A percentile compares a stretch with the other conserved stretches of the same genome.
phyloP scores from a whole-genome alignment of 2,888 invertebrate species.

The Panopea generosa region DNA sequence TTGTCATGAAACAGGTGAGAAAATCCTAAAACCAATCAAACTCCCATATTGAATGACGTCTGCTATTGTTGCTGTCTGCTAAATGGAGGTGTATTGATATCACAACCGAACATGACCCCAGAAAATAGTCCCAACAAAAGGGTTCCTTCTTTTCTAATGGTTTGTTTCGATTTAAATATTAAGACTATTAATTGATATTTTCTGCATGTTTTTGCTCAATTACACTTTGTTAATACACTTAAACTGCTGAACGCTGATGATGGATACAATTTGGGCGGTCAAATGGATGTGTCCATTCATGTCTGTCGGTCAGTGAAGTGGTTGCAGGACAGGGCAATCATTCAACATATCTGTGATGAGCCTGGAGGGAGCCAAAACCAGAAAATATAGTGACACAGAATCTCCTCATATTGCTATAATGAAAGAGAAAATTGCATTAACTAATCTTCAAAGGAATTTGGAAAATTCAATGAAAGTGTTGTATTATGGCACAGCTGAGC shows the following conservation, averaged over 20 bases:
- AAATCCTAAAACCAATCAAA: conserved; percentile 59
- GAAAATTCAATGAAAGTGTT: too few species aligned
- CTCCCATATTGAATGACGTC: conserved; percentile 54
- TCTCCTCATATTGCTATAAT: too few species aligned
- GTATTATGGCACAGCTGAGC: too few species aligned
- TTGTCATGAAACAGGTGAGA: conserved; percentile 52
- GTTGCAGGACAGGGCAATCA: too few species aligned
- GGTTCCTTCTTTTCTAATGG: conserved; percentile 32
- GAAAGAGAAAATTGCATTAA: too few species aligned
- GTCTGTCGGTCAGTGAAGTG: too few species aligned
- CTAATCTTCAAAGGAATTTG: too few species aligned
- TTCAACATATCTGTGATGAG: too few species aligned
- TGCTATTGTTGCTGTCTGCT: conserved; percentile 48
- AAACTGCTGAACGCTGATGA: conserved; percentile 14
- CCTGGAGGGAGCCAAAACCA: too few species aligned
- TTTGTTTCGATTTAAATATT: conserved; percentile 43
- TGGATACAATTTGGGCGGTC: conserved; percentile 46
- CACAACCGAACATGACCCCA: conserved; percentile 58
- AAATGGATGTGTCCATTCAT: conserved; percentile 6
- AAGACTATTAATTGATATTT: conserved; percentile 61
- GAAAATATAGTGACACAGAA: too few species aligned
- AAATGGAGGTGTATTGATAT: conserved; percentile 47
- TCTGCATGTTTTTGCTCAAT: conserved; percentile 61
- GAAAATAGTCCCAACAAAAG: conserved; percentile 56
- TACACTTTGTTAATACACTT: conserved; percentile 43